phyloP scores from a whole-genome alignment of 1,140 invertebrate species.

The Asbolus verrucosus region DNA sequence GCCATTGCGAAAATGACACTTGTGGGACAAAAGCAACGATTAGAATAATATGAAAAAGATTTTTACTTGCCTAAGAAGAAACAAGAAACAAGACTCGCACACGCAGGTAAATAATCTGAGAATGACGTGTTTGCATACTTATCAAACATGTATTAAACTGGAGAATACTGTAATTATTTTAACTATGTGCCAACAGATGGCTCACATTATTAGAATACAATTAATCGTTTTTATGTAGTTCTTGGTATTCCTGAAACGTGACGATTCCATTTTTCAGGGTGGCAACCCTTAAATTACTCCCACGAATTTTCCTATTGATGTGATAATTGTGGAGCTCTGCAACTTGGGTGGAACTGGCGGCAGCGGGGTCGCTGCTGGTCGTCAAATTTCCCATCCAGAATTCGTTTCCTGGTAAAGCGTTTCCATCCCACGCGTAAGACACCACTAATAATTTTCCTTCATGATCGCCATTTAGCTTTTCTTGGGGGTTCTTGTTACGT shows the following conservation, averaged over 20 bases:
- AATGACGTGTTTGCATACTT: too few species aligned
- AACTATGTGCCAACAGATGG: too few species aligned
- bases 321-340: conserved; percentile 71
- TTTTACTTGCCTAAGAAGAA: too few species aligned
- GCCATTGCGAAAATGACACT: too few species aligned
- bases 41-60: too few species aligned
- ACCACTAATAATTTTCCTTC: conserved; percentile 70
- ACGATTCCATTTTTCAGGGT: conserved; percentile 47
- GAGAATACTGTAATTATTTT: too few species aligned
- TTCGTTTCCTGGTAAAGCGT: conserved; percentile 74
- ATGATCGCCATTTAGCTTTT: conserved; percentile 18
- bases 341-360: conserved; percentile 71
- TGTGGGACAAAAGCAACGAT: too few species aligned
- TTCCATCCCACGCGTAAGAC: conserved; percentile 77
- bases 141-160: too few species aligned
- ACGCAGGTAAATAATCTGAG: too few species aligned
- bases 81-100: too few species aligned
- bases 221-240: conserved; percentile 22
- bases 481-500: conserved; percentile 42
- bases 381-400: conserved; percentile 67
- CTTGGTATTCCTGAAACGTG: conserved; percentile 44
- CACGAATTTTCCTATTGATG: conserved; percentile 65
- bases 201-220: too few species aligned
- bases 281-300: conserved; percentile 52
- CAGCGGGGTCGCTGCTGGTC: conserved; percentile 73